Evolutionary conservation across 2,797 vertebrate genomes (phyloP).

Genomic region (Anableps anableps): DNA sequence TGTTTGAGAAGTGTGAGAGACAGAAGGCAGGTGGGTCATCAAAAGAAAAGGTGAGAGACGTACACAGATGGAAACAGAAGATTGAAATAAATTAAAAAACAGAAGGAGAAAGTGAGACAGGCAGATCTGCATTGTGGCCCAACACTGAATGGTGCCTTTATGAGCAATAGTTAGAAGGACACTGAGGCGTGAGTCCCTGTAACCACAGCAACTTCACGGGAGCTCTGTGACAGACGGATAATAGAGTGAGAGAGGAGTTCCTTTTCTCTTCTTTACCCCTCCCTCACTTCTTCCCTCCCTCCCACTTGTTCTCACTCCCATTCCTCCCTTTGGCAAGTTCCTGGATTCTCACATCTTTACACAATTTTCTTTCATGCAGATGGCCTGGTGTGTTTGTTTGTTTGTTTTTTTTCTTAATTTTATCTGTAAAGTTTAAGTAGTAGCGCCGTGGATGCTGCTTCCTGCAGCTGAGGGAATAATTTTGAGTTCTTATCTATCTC

Average conservation of each 20-base stretch:
- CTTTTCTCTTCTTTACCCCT: conserved; percentile 76
- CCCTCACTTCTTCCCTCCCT: conserved; percentile 62
- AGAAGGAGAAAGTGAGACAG: conserved; percentile 19
- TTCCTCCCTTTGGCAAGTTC: conserved; percentile 71
- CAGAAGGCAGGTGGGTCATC: conserved; percentile 18
- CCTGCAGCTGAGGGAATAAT: conserved; percentile 62
- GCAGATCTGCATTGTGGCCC: conserved; percentile 72
- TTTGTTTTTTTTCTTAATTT: conserved; percentile 32
- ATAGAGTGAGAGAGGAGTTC: conserved; percentile 83
- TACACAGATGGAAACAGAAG: conserved; percentile 39
- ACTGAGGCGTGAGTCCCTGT: conserved; percentile 81
- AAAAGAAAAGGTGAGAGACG: conserved; percentile 31
- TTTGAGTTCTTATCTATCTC: conserved; percentile 51
- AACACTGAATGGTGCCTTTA: conserved; percentile 82
- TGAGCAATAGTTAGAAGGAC: conserved; percentile 84
- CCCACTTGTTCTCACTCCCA: conserved; percentile 75
- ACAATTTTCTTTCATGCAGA: conserved; percentile 63
- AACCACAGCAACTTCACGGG: conserved; percentile 81
- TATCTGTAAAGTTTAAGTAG: conserved; percentile 57
- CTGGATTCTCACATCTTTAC: conserved; percentile 68
- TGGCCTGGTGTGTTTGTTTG: conserved; percentile 28
- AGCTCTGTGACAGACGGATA: conserved; percentile 82
- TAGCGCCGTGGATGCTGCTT: conserved; percentile 44
- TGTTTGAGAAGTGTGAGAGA: conserved; percentile 41
- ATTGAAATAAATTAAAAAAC: conserved; percentile 28